Evolutionary conservation across 1,140 invertebrate species (phyloP), one percentile per base, ranked within the genome.

Genomic region (Octopus bimaculoides): DNA sequence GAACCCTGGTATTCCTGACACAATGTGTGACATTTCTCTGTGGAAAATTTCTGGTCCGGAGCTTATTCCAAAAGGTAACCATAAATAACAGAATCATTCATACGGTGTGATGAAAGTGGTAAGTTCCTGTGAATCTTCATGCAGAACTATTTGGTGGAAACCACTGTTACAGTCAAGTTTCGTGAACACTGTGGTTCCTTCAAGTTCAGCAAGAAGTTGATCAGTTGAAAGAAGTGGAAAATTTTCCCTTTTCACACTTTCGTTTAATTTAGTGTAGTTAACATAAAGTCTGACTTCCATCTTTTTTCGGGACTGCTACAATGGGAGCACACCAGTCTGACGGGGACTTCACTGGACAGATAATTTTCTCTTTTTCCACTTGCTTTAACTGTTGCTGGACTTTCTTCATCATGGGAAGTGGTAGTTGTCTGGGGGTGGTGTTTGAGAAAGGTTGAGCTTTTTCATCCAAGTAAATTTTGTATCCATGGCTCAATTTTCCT

Each of bases 91-190:
- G 61, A 73, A 85, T 12, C 81, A 52, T 1, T 80, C 80, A 52
- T 80, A 79, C 54, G 80, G 81, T 54, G 81, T 82, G n/a, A 83
- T 82, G 71, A 81, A 85, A 52, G 83, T 84, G 0, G 83, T 84
- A 5, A 85, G 61, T n/a, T 79, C 53, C 20, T 75, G 20, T 10
- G 75, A 79, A 12, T 79, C 69, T n/a, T 77, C 20, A 14, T 77
- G 66, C n/a, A 82, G 20, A 4, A n/a, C 9, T 2, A 83, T 73
- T 52, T 83, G 81, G 61, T 75, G 89, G 83, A 91, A 92, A 14
- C 89, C 89, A 75, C 85, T 80, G 54, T 88, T 90, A 9, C 88
- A 88, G 88, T 92, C 91, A 20, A 92, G 78, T 75, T 88, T 89
- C 5, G 85, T 88, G 83, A 92, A 92, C 66, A 88, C 80, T 84